A percentile compares a stretch with the other conserved stretches of the same genome.
phyloP scores from a whole-genome alignment of 2,888 invertebrate genomes.

The Pseudeuparius sepicola region DNA sequence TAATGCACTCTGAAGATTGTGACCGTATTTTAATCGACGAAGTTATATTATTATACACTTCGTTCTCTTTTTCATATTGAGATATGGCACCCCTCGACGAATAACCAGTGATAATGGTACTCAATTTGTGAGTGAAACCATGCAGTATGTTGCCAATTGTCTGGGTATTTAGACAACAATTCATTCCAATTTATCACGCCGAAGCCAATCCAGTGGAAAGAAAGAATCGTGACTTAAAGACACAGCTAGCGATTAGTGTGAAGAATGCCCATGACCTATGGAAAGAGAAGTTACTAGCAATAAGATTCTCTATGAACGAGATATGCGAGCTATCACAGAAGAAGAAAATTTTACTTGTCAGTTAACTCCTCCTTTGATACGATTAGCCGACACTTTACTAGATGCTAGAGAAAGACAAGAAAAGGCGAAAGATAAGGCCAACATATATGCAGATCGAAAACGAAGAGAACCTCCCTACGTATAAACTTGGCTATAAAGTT shows the following conservation, averaged over 20 bases:
- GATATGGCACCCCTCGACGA: slow-evolving; percentile 30
- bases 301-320: slow-evolving; percentile 36
- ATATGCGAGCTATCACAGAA: too few species aligned
- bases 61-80: too few species aligned
- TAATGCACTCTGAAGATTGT: slow-evolving; percentile 18
- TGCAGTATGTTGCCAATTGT: slow-evolving; percentile 29
- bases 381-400: too few species aligned
- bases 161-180: slow-evolving; percentile 26
- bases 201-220: slow-evolving; percentile 20
- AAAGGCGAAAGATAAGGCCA: too few species aligned
- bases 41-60: slow-evolving; percentile 24
- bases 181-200: slow-evolving; percentile 26
- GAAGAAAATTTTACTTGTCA: too few species aligned
- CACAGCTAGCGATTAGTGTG: slow-evolving; percentile 28
- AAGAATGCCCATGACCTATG: slow-evolving; percentile 27
- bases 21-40: slow-evolving; percentile 25
- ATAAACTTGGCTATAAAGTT: too few species aligned
- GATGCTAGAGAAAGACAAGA: too few species aligned
- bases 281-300: slow-evolving; percentile 16
- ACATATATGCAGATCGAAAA: too few species aligned
- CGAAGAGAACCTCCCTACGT: too few species aligned
- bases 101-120: slow-evolving; percentile 33
- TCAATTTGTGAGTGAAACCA: slow-evolving; percentile 29
- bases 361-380: too few species aligned
- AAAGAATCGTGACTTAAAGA: slow-evolving; percentile 29